phyloP scores from a whole-genome alignment of 2,797 vertebrate species.

The Todus mexicanus region DNA sequence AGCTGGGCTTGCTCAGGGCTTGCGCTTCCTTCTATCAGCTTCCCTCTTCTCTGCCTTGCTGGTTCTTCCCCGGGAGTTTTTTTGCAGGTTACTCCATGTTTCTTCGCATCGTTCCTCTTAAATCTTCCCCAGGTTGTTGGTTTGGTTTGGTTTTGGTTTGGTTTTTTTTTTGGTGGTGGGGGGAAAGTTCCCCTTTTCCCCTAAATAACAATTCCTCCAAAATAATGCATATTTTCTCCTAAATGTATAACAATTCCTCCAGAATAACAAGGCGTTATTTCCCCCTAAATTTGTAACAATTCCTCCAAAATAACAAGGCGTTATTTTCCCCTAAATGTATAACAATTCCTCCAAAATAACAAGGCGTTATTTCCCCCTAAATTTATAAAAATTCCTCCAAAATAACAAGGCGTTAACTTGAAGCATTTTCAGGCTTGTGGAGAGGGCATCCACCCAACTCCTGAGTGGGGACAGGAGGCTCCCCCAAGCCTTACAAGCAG shows the following conservation, averaged over 20 bases:
- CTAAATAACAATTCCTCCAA: no score
- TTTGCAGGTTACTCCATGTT: slow-evolving; percentile 46
- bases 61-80: slow-evolving; percentile 1
- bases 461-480: not conserved
- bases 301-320: no score
- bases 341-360: no score
- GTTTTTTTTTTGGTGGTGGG: not conserved
- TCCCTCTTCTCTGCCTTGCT: not conserved
- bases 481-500: slow-evolving; percentile 18
- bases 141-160: no score
- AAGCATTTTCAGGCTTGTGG: not conserved
- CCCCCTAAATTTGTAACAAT: no score
- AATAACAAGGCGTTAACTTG: not conserved
- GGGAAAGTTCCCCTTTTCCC: not conserved
- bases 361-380: no score
- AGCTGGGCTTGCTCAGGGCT: not conserved
- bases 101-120: slow-evolving; percentile 4
- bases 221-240: no score
- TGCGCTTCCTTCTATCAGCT: not conserved
- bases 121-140: not conserved
- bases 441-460: slow-evolving; percentile 34
- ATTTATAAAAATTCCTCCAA: no score
- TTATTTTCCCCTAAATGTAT: no score
- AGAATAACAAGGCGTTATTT: no score
- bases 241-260: no score